Evolutionary conservation across 2,888 invertebrate species (phyloP).

Genomic region (Bombyx huttoni): DNA sequence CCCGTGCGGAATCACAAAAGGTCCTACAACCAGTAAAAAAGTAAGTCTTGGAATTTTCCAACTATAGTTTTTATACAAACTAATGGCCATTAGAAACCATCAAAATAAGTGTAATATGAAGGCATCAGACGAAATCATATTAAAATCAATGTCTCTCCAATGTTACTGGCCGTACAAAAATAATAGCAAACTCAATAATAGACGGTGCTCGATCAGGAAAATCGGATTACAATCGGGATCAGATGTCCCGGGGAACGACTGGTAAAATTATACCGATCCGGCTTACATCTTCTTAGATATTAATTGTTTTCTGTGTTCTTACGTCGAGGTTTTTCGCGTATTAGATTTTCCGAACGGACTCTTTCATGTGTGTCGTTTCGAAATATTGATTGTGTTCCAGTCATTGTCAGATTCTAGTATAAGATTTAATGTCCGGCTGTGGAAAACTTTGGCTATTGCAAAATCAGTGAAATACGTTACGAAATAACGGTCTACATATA

Average conservation of each 20-base stretch:
- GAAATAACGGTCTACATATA: too few species aligned
- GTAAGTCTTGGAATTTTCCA: too few species aligned
- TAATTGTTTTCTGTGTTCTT: conserved; percentile 44
- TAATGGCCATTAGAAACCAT: too few species aligned
- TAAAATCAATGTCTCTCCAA: conserved; percentile 59
- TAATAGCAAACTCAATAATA: conserved; percentile 60
- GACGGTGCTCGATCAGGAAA: conserved; percentile 57
- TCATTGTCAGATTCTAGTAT: too few species aligned
- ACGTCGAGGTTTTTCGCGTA: conserved; percentile 3
- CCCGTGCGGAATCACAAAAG: too few species aligned
- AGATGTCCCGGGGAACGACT: conserved; percentile 46
- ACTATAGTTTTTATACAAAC: too few species aligned
- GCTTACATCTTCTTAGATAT: conserved; percentile 45
- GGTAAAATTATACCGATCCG: conserved; percentile 46
- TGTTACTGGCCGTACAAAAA: conserved; percentile 40
- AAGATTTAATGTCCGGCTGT: too few species aligned
- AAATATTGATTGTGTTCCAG: neutral
- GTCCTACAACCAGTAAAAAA: too few species aligned
- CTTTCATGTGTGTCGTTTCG: too few species aligned
- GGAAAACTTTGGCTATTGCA: too few species aligned
- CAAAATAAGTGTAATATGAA: neutral
- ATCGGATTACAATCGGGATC: conserved; percentile 63
- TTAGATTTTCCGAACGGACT: conserved; percentile 9
- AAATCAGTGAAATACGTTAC: too few species aligned
- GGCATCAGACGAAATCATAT: conserved; percentile 29